phyloP scores from a whole-genome alignment of 2,888 invertebrate species.

The Macrosoma leucophasiata region DNA sequence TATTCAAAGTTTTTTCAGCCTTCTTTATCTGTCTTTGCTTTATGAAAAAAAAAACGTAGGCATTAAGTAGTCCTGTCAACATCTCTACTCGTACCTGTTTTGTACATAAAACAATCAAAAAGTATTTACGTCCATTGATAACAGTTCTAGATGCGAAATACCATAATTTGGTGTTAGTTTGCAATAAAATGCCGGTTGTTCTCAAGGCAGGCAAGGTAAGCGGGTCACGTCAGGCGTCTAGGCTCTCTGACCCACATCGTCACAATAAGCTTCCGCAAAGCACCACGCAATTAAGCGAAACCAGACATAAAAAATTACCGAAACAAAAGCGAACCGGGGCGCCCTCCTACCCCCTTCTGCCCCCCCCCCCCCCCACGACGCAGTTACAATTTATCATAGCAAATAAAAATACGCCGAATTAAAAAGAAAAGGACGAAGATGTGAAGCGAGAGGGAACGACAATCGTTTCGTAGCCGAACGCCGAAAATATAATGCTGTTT shows the following conservation, averaged over 20 bases:
- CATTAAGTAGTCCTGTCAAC: too few relatives aligned
- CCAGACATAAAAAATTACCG: slow-evolving; percentile 74
- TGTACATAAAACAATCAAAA: too few relatives aligned
- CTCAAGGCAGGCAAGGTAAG: slow-evolving; percentile 54
- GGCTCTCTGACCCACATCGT: slow-evolving; percentile 61
- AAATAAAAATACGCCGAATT: slow-evolving; percentile 73
- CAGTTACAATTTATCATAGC: slow-evolving; percentile 74
- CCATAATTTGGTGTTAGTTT: too few relatives aligned
- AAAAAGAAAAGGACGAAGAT: slow-evolving; percentile 71
- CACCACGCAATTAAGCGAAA: slow-evolving; percentile 69
- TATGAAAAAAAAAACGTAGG: too few relatives aligned
- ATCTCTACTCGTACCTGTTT: too few relatives aligned
- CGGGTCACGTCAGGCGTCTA: slow-evolving; percentile 51
- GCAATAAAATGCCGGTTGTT: slow-evolving; percentile 26
- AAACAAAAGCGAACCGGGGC: slow-evolving; percentile 64
- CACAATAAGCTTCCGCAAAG: slow-evolving; percentile 65
- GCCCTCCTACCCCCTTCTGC: slow-evolving; percentile 29
- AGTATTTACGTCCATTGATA: too few relatives aligned
- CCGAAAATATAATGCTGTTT: slow-evolving; percentile 57
- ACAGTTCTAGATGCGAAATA: too few relatives aligned
- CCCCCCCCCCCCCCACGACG: slow-evolving; percentile 40
- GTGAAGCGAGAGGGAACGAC: slow-evolving; percentile 55
- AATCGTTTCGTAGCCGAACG: slow-evolving; percentile 47
- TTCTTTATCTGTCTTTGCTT: too few relatives aligned
- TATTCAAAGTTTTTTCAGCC: too few relatives aligned